These are phyloP conservation scores for Brenthis daphne DNA, from an alignment of 2,888 invertebrate species.

Conservation along the genomic window DNA sequence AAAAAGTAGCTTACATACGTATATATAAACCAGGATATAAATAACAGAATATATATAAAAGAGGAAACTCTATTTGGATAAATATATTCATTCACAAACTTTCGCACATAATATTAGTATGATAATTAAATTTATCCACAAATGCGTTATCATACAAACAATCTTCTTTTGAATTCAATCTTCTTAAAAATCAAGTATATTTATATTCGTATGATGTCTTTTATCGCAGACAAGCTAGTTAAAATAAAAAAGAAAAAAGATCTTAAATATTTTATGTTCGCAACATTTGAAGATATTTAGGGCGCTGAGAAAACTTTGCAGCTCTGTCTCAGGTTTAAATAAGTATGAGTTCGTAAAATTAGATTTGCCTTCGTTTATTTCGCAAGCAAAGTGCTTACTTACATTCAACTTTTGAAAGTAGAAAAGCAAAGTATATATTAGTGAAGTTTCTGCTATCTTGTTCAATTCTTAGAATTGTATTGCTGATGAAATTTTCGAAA, in stretches of 20 bases:
- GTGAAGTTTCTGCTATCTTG: constrained; percentile 11
- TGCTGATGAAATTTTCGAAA: constrained; percentile 10
- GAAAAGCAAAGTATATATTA: constrained; percentile 24
- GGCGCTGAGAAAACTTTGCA: constrained; percentile 20
- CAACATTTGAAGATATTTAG: constrained; percentile 3
- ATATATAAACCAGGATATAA: too few relatives aligned
- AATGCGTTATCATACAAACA: too few relatives aligned
- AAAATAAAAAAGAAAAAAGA: background rate
- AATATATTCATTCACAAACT: too few relatives aligned
- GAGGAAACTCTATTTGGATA: too few relatives aligned
- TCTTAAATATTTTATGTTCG: constrained; percentile 4
- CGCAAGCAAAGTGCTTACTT: constrained; percentile 28
- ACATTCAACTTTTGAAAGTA: constrained; percentile 15
- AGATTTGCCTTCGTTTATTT: constrained; percentile 37
- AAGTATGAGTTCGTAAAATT: constrained; percentile 32
- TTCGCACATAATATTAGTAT: too few relatives aligned
- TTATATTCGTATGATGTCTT: too few relatives aligned
- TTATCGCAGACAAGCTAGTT: too few relatives aligned
- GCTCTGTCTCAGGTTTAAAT: constrained; percentile 25
- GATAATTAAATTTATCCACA: too few relatives aligned
- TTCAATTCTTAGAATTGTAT: constrained; percentile 16
- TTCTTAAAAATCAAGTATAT: too few relatives aligned
- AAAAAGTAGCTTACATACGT: too few relatives aligned
- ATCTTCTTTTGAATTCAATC: too few relatives aligned
- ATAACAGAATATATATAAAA: too few relatives aligned